Conservation (phyloP, 2,888 invertebrate genomes). For the Watsonalla cultraria region DNA sequence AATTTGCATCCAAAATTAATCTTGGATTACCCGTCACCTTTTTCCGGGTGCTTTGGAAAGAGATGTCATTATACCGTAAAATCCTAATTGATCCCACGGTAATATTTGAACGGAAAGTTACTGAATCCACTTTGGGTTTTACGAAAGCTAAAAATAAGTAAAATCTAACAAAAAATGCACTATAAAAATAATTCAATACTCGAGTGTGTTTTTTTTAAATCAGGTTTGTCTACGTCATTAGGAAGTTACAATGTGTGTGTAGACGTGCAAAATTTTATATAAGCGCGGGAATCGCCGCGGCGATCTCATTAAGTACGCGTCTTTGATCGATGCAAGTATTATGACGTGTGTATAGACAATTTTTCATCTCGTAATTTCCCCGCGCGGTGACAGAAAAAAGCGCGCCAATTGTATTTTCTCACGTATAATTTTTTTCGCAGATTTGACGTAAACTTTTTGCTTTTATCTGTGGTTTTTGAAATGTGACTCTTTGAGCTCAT, state of each 20-base stretch:
- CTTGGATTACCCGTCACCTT: background rate
- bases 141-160: background rate
- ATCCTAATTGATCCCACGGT: no score
- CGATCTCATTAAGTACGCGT: conserved; percentile 23
- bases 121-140: background rate
- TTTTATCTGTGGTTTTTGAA: background rate
- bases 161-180: background rate
- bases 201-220: conserved; percentile 11
- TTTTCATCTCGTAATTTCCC: background rate
- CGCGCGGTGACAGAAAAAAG: background rate
- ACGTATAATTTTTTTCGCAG: background rate
- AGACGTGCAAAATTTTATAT: conserved; percentile 36
- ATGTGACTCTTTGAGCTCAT: background rate
- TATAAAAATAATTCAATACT: background rate
- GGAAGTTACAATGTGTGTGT: conserved; percentile 12
- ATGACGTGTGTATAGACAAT: conserved; percentile 19
- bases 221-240: conserved; percentile 19
- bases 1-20: background rate
- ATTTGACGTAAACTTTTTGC: background rate
- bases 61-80: no score
- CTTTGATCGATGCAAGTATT: conserved; percentile 12
- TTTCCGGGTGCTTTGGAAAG: background rate
- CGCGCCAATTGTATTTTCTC: background rate
- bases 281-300: conserved; percentile 16
- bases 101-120: no score